Evolutionary conservation across 2,113 vertebrate genomes (phyloP).

Genomic region (Pavo muticus): DNA sequence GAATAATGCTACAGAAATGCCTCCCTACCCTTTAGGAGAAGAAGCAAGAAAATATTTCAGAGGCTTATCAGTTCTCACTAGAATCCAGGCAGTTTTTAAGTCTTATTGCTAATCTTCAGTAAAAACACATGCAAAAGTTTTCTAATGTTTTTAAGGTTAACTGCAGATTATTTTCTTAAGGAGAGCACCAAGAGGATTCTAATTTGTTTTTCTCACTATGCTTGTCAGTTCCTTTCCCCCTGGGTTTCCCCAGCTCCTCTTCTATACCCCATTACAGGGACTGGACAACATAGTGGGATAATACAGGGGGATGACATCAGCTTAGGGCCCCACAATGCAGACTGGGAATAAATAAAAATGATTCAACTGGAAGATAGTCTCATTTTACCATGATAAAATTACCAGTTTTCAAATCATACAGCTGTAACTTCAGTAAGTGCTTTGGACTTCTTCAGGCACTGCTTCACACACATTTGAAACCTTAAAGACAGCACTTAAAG

Average conservation of each 20-base stretch:
- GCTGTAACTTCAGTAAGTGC: not conserved
- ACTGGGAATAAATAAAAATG: not conserved
- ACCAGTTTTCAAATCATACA: not conserved
- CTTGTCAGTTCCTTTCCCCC: not conserved
- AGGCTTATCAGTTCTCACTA: conserved; percentile 12
- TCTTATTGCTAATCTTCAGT: conserved; percentile 31
- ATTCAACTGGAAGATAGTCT: not conserved
- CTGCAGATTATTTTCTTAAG: not conserved
- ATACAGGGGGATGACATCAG: not conserved
- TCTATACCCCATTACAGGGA: not conserved
- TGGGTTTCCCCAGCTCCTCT: not conserved
- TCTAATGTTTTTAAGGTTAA: conserved; percentile 7
- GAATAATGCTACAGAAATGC: conserved; percentile 75
- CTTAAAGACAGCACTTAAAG: not conserved
- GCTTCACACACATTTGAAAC: not conserved
- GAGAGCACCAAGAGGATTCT: not conserved
- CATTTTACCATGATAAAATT: not conserved
- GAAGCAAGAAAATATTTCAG: conserved; percentile 48
- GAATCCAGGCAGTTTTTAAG: not conserved
- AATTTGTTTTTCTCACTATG: not conserved
- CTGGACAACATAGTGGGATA: not conserved
- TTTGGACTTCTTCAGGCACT: not conserved
- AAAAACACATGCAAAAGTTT: conserved; percentile 29
- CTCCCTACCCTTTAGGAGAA: conserved; percentile 50
- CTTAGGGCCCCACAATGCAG: not conserved